Base-by-base conservation (phyloP, 2,888 invertebrate species). In the Apomyelois bistriatella region DNA sequence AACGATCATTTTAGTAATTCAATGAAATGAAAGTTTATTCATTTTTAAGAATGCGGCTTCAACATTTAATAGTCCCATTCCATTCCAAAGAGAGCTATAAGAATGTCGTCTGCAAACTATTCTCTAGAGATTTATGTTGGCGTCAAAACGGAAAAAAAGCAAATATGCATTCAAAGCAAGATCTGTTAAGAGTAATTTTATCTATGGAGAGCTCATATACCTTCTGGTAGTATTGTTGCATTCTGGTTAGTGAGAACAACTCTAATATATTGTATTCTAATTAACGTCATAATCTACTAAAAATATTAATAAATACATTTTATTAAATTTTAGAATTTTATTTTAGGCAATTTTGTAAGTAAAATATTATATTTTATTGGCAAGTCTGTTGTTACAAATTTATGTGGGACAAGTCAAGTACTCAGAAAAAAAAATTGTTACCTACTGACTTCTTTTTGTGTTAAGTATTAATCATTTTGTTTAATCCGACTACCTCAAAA, bases 101-200 rank as follows among this genome's bases (percentile, higher is more conserved):
- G 28, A 50, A 50, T 50, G 40, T 30, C 49, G 15, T 28, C 40
- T 50, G 49, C 49, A 50, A 50, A 50, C 40, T 32, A 40, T 32
- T 50, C 30, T 16, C 30, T 8, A 10, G 49, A 38, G 41, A 52
- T 52, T 28, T 38, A 53, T 49, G 48, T 30, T 28, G 22, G 40
- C 35, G 17, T 53, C 53, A 13, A 53, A 56, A 55, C 30, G 48
- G 36, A 53, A 53, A 51, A 22, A 53, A 54, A 54, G 53, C 37
- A 49, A 56, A 53, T 52, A 53, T 37, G 46, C 53, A 57, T 57
- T 57, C 55, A 54, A 52, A 36, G 53, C n/a, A 52, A 56, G 52
- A 53, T 55, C 54, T 13, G 36, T 12, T 37, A n/a, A 12, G 37
- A 37, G 12, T 12, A 5, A 35, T 10, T 37, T 1, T 1, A 12